Base-by-base conservation (phyloP, 2,797 vertebrate genomes). In the Premnoplex brunnescens region DNA sequence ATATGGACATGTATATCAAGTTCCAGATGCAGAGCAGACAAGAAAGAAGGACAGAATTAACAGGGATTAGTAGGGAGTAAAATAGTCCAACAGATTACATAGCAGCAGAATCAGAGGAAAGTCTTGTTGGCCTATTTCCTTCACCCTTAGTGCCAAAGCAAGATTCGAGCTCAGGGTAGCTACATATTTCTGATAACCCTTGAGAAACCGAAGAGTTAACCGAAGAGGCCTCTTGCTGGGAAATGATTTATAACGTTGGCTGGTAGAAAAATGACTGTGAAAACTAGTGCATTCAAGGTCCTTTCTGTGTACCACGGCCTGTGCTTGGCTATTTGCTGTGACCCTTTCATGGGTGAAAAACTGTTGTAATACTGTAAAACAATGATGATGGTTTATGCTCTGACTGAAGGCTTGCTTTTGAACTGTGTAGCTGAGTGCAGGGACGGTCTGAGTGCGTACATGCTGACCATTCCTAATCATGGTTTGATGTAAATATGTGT, bases 1-100 rank as follows among this genome's bases (percentile, higher is more conserved):
- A 3, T 46, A 52, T 7, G 32, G 19, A 14, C 12, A 22, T 28
- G 18, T 44, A 44, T 44, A 44, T 44, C 44, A 21, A 44, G 44
- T 58, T 91, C 20, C 67, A 62, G 21, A 56, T 58, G 24, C 63
- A 69, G 34, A 52, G 22, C 68, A 79, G 75, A 58, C 48, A 76
- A 85, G 58, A 46, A 82, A 12, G 28, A 94, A 94, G 52, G 39
- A 55, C 30, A 73, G 48, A 79, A 76, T 83, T 76, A 87, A 19
- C 24, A 79, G 14, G 18, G 6, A 49, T 81, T 78, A 60, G 43
- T 28, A 73, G 24, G 43, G 15, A 76, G 37, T 27, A 34, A 58
- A 92, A 32, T 11, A 66, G 2, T 66, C 63, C 18, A 49, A 43
- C 23, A 75, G 37, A 60, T 78, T 75, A 26, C 39, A 39, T 6